Base-by-base conservation (phyloP, 1,140 invertebrate genomes). In the Campoletis sonorensis region DNA sequence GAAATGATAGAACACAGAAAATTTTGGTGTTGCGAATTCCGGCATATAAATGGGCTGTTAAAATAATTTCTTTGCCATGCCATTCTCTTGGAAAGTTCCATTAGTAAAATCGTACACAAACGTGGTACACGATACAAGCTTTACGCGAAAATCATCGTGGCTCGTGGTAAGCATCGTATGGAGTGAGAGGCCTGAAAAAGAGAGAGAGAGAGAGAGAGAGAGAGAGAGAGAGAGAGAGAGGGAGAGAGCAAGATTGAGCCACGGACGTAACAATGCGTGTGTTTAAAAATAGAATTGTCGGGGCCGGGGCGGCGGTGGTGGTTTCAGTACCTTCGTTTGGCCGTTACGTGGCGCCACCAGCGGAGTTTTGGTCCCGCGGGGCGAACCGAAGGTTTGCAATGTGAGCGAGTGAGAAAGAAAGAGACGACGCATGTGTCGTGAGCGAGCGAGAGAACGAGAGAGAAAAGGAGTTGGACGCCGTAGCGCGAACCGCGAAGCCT, bases 251-350 rank as follows among this genome's bases (percentile, higher is more conserved):
- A 79, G 61, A 26, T 21, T 16, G 61, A 68, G 73, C 79, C 78
- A 70, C 75, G 77, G 83, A 80, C 72, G 80, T 79, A 84, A 84
- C 77, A 81, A 84, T 80, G 78, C 78, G 68, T 80, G 80, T 61
- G 75, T 79, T 79, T 84, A 84, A 81, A 81, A 84, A 84, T 84
- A 84, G 73, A 81, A 27, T 72, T 81, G 27, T 54, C 54, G 33
- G 76, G 73, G 51, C 73, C 51, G 73, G 51, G 73, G 51, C 73
- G 54, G 49, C 72, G 51, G 51, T 64, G 27, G 40, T 23, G 26
- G 18, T 70, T 68, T 21, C 27, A 26, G 61, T 64, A 23, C 23
- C 11, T 64, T 10, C 4, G 61, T 10, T 64, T 64, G 64, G 23
- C 81, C 78, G 72, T 75, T 18, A 49, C 33, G 82, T 23, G 80